Base-by-base conservation (phyloP, 2,797 vertebrate genomes). In the Mus spretus region DNA sequence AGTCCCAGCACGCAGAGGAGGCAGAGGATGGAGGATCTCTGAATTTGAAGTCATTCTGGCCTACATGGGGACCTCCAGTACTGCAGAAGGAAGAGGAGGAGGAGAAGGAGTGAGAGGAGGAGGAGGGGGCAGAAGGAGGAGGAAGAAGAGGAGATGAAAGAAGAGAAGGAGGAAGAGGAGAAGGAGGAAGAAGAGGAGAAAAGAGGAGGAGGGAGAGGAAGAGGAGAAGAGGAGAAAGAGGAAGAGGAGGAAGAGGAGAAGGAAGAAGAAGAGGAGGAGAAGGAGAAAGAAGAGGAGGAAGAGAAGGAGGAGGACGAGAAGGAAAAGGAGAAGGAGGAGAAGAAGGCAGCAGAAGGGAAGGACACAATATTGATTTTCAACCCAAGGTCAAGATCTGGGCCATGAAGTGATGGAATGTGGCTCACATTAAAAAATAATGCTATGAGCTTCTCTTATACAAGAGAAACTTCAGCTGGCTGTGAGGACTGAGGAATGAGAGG, bases 401-500 rank as follows among this genome's bases (percentile, higher is more conserved):
- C 37, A 0, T 6, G 47, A 80, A 11, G 11, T 26, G 31, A 77
- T 3, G 5, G 28, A 19, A 37, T 6, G 44, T 24, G 84, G 74
- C 83, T 97, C 40, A 10, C 28, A 34, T 72, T 80, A 28, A 83
- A 94, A 92, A 47, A 37, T 28, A 81, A 91, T 34, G 44, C 47
- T 50, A 7, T 13, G 31, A 44, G 19, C 10, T 63, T 85, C 81
- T 81, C 57, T 61, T 80, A 40, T 59, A 82, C 8, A 89, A 78
- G n/a, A 67, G 53, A 86, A 70, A 63, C 85, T 26, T 14, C 67
- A 63, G 24, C 59, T 3, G 15, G 13, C 37, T 86, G 34, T 79
- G 50, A 78, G 82, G 50, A 44, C 7, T 12, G 57, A 78, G 7
- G 55, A 3, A 34, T 26, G 28, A 1, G 14, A 15, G 67, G 4